Conservation (phyloP, 2,797 vertebrate species). For the Phylloscopus collybita region DNA sequence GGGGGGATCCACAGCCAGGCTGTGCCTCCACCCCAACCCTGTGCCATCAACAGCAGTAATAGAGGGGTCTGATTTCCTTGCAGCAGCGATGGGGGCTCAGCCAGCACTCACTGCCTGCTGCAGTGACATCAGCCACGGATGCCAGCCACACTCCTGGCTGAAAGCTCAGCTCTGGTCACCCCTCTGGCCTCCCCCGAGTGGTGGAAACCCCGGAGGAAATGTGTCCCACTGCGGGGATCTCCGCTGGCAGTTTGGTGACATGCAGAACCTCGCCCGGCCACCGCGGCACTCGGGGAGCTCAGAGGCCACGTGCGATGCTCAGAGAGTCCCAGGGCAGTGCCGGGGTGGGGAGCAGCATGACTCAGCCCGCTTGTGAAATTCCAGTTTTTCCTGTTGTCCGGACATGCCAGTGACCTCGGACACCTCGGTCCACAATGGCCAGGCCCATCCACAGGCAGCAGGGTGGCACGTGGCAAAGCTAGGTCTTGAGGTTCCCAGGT, state of each 20-base stretch:
- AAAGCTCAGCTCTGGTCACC: neutral
- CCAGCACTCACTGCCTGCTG: neutral
- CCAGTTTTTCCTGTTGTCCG: neutral
- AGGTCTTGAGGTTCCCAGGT: neutral
- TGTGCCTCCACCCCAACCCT: neutral
- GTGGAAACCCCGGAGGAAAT: neutral
- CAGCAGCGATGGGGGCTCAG: neutral
- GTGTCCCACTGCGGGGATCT: accelerated
- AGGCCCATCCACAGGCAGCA: neutral
- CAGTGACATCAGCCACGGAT: neutral
- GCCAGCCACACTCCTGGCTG: neutral
- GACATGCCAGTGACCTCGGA: neutral
- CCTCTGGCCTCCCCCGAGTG: accelerated
- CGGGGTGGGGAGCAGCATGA: neutral
- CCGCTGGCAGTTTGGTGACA: neutral
- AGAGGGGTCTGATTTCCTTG: neutral
- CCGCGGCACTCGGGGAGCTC: accelerated
- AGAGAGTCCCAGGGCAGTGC: neutral
- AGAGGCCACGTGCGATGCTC: accelerated
- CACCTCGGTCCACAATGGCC: neutral
- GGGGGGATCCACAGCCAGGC: neutral
- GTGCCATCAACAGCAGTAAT: neutral
- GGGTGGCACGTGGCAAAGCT: neutral
- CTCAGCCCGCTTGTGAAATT: conserved; percentile 53
- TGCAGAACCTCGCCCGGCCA: accelerated